A percentile compares a stretch with the other conserved stretches of the same genome.
Evolutionary conservation across 2,797 vertebrate species (phyloP).

Genomic region (Ispidina lecontei): DNA sequence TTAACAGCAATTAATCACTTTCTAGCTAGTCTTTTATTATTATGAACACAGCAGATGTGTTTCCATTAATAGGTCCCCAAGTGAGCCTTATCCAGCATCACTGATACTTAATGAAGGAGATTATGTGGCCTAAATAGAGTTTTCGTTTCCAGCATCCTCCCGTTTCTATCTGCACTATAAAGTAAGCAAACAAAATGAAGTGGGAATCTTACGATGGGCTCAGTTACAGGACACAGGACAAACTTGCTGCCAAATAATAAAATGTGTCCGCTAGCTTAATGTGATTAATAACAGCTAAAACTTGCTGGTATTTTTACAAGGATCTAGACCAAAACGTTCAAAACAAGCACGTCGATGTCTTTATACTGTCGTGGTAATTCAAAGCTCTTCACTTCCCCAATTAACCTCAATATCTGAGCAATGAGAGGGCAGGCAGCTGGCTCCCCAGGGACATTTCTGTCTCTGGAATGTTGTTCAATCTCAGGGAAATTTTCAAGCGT

Average conservation of each 20-base stretch:
- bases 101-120: slow-evolving; percentile 55
- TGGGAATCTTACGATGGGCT: slow-evolving; percentile 30
- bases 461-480: slow-evolving; percentile 31
- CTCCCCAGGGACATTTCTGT: not conserved
- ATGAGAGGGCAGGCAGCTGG: slow-evolving; percentile 25
- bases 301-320: slow-evolving; percentile 45
- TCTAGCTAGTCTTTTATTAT: slow-evolving; percentile 9
- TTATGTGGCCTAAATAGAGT: slow-evolving; percentile 49
- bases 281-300: slow-evolving; percentile 41
- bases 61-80: slow-evolving; percentile 58
- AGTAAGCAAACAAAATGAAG: slow-evolving; percentile 44
- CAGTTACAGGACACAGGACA: slow-evolving; percentile 46
- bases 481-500: not conserved
- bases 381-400: slow-evolving; percentile 14
- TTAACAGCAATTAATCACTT: slow-evolving; percentile 60
- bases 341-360: not conserved
- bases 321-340: slow-evolving; percentile 16
- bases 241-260: slow-evolving; percentile 58
- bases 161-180: not conserved
- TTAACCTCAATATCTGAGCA: slow-evolving; percentile 52
- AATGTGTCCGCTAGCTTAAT: slow-evolving; percentile 11
- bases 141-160: slow-evolving; percentile 34
- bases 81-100: slow-evolving; percentile 43
- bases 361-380: not conserved
- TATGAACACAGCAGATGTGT: slow-evolving; percentile 44